A percentile compares a stretch with the other conserved stretches of the same genome.
phyloP scores from a whole-genome alignment of 2,797 vertebrate species.

The Zalophus californianus region DNA sequence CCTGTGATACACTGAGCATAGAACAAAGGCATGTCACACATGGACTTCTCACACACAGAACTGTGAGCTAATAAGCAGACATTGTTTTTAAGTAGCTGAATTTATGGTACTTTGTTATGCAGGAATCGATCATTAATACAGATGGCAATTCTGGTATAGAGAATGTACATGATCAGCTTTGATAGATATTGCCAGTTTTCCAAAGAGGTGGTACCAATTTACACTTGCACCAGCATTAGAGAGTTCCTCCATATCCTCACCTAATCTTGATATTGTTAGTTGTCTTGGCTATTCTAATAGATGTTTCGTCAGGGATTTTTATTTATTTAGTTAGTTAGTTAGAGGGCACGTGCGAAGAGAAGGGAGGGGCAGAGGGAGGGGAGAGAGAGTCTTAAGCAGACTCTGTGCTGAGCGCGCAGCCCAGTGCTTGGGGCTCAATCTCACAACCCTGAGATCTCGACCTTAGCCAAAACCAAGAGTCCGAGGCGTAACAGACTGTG shows the following conservation, averaged over 20 bases:
- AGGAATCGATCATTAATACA: background rate
- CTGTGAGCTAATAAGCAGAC: background rate
- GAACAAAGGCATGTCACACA: background rate
- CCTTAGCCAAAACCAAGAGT: background rate
- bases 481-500: background rate
- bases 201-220: background rate
- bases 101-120: background rate
- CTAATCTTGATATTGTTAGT: background rate
- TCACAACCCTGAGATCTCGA: background rate
- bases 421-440: background rate
- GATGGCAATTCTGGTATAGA: background rate
- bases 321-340: no score
- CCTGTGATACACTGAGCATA: background rate
- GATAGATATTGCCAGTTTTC: background rate
- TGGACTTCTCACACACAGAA: background rate
- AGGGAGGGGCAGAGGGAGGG: no score
- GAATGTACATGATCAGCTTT: background rate
- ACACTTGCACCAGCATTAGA: background rate
- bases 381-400: background rate
- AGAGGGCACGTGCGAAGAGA: background rate
- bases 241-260: background rate
- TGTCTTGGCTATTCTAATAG: background rate
- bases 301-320: background rate
- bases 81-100: background rate
- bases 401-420: no score